Percentiles rank a stretch among this genome's conserved stretches.
phyloP scores from a whole-genome alignment of 2,888 invertebrate species.

The Brenthis daphne region DNA sequence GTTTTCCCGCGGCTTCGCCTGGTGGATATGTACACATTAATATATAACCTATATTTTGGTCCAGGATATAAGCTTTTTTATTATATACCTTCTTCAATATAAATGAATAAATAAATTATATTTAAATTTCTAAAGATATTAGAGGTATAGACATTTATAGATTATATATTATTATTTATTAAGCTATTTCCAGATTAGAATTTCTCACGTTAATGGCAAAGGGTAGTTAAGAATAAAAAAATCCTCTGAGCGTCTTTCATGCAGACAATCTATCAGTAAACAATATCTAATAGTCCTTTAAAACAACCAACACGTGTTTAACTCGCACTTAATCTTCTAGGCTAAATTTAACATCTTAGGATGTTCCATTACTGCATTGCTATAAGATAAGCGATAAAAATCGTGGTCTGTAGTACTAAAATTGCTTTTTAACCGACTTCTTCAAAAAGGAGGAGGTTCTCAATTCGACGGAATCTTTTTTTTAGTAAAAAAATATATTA shows the following conservation, averaged over 20 bases:
- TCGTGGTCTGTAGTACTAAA: no score
- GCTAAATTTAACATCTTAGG: conserved; percentile 42
- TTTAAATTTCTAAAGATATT: no score
- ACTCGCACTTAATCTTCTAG: conserved; percentile 40
- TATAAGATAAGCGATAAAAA: not conserved
- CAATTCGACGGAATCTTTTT: not conserved
- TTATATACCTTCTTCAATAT: no score
- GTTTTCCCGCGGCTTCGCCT: no score
- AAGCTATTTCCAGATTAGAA: not conserved
- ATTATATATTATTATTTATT: no score
- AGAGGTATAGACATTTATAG: no score
- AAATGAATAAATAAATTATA: no score
- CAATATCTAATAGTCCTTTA: conserved; percentile 40
- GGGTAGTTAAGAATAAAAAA: not conserved
- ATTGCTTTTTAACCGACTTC: not conserved
- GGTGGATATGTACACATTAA: no score
- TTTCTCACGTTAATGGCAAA: not conserved
- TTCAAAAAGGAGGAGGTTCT: no score
- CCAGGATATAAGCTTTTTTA: no score
- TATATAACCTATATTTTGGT: no score
- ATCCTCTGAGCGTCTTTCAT: conserved; percentile 7
- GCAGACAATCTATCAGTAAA: conserved; percentile 36
- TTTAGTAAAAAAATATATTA: not conserved
- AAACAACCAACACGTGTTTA: conserved; percentile 42
- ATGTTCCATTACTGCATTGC: not conserved